phyloP scores from a whole-genome alignment of 2,888 invertebrate species.

The Pandemis heparana region DNA sequence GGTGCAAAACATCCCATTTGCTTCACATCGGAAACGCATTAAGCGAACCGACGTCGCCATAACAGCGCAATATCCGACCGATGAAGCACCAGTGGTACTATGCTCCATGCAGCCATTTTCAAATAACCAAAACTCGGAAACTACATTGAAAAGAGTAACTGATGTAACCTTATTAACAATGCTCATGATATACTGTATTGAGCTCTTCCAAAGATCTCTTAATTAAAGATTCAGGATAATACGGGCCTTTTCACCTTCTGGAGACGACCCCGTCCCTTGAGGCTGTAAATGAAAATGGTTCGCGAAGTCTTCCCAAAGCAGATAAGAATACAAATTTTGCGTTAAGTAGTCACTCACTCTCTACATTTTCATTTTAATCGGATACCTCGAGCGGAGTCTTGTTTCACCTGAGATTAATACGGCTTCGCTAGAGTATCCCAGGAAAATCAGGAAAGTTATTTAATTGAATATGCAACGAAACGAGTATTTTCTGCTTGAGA shows the following conservation, averaged over 20 bases:
- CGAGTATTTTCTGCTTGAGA: not conserved
- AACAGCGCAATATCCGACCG: slow-evolving; percentile 81
- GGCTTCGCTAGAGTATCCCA: slow-evolving; percentile 1
- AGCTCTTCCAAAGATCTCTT: slow-evolving; percentile 5
- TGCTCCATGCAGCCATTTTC: slow-evolving; percentile 42
- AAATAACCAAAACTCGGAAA: slow-evolving; percentile 17
- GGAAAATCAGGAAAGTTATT: not conserved
- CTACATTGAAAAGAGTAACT: not conserved
- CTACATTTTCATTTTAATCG: slow-evolving; percentile 34
- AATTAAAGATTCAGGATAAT: slow-evolving; percentile 26
- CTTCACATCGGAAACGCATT: slow-evolving; percentile 83
- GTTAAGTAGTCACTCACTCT: slow-evolving; percentile 29
- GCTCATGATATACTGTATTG: not conserved
- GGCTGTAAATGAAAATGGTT: slow-evolving; percentile 38
- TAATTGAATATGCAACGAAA: slow-evolving; percentile 9
- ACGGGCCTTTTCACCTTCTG: slow-evolving; percentile 22
- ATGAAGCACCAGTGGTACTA: slow-evolving; percentile 48
- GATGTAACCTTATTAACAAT: not conserved
- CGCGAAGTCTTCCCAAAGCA: slow-evolving; percentile 31
- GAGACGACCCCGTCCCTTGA: slow-evolving; percentile 13
- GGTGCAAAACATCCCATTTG: slow-evolving; percentile 76
- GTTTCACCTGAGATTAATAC: slow-evolving; percentile 14
- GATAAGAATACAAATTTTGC: slow-evolving; percentile 39
- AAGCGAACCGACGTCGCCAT: slow-evolving; percentile 71
- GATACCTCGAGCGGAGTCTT: slow-evolving; percentile 9